Evolutionary conservation across 2,113 vertebrate species (phyloP).

Genomic region (Hystrix cristata): DNA sequence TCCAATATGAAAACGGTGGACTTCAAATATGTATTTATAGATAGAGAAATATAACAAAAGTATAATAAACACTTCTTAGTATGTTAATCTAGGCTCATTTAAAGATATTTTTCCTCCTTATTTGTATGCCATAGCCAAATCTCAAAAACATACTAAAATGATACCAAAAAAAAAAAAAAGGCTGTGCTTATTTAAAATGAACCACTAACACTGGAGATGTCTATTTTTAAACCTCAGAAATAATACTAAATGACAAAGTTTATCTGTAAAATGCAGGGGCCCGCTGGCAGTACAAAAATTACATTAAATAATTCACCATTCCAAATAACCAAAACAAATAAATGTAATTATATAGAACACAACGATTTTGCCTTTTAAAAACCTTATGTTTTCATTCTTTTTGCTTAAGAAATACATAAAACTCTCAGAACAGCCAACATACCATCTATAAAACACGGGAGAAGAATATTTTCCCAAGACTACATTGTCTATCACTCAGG

Average conservation of each 20-base stretch:
- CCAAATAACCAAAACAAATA: conserved; percentile 54
- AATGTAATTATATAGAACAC: conserved; percentile 27
- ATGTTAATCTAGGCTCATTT: not conserved
- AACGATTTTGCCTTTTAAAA: conserved; percentile 36
- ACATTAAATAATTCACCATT: conserved; percentile 50
- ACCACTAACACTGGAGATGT: not conserved
- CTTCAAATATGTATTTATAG: conserved; percentile 6
- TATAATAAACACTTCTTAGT: not conserved
- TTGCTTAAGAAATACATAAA: conserved; percentile 50
- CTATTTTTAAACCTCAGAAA: conserved; percentile 45
- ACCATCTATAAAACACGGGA: not conserved
- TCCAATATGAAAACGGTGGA: conserved; percentile 3
- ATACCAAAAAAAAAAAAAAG: not conserved
- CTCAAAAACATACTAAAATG: conserved; percentile 58
- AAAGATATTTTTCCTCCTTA: not conserved
- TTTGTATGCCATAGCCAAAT: not conserved
- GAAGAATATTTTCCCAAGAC: not conserved
- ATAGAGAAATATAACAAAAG: conserved; percentile 24
- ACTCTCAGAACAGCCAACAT: conserved; percentile 32
- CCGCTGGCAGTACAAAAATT: not conserved
- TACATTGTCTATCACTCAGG: conserved; percentile 4
- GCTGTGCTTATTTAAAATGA: conserved; percentile 42
- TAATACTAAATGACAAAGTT: conserved; percentile 22
- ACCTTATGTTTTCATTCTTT: conserved; percentile 28
- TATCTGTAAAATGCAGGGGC: conserved; percentile 35